Evolutionary conservation across 2,113 vertebrate species (phyloP).

Genomic region (Genyomyrus donnyi): DNA sequence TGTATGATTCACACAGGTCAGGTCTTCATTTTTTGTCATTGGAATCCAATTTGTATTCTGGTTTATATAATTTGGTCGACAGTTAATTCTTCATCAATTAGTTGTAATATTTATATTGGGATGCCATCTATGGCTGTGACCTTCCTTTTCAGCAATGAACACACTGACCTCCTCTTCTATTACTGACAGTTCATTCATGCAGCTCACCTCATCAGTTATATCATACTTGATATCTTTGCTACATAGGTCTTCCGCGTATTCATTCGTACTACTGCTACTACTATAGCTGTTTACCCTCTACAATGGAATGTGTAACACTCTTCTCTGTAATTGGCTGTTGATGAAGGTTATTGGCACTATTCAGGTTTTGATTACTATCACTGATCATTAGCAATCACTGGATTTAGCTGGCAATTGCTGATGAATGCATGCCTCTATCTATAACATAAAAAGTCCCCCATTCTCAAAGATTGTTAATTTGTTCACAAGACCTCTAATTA

Average conservation of each 20-base stretch:
- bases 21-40: background rate
- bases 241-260: background rate
- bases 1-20: background rate
- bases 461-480: background rate
- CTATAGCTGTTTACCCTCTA: background rate
- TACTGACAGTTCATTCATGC: background rate
- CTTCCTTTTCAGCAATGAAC: background rate
- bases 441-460: background rate
- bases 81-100: background rate
- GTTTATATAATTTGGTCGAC: background rate
- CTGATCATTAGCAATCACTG: background rate
- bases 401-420: background rate
- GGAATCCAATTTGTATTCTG: background rate
- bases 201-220: background rate
- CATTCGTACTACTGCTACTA: background rate
- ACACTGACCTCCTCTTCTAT: background rate
- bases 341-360: background rate
- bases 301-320: background rate
- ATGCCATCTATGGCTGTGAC: background rate
- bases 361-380: background rate
- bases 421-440: background rate
- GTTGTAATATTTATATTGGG: background rate
- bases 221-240: background rate
- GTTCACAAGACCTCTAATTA: background rate
- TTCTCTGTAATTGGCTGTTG: background rate